Evolutionary conservation across 1,140 invertebrate species (phyloP).

Genomic region (Diabrotica virgifera): DNA sequence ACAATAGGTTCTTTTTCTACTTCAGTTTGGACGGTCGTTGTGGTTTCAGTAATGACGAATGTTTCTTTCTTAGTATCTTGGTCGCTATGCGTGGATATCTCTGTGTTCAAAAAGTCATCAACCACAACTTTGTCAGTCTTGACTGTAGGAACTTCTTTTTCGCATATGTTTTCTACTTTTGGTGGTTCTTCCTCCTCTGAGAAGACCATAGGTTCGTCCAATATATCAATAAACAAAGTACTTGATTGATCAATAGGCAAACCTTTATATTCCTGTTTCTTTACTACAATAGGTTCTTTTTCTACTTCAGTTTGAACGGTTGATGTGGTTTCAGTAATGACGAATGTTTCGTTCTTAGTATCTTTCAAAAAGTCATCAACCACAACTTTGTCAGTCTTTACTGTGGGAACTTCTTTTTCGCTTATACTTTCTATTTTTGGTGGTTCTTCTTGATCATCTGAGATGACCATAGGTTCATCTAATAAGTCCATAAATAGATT

Average conservation of each 20-base stretch:
- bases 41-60: too few relatives aligned
- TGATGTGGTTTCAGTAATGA: too few relatives aligned
- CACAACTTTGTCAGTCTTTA: background rate
- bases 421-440: too few relatives aligned
- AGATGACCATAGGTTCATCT: conserved; percentile 51
- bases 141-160: background rate
- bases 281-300: background rate
- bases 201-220: conserved; percentile 52
- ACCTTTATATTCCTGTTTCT: conserved; percentile 43
- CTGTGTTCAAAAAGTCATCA: background rate
- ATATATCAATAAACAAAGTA: conserved; percentile 52
- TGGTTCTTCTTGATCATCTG: conserved; percentile 34
- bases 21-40: too few relatives aligned
- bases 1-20: too few relatives aligned
- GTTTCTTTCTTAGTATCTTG: too few relatives aligned
- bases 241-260: conserved; percentile 52
- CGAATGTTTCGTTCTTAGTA: too few relatives aligned
- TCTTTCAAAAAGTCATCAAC: background rate
- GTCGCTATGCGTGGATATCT: background rate
- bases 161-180: background rate
- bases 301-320: too few relatives aligned
- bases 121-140: background rate
- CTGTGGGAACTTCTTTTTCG: background rate
- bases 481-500: conserved; percentile 54
- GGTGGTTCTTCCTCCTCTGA: conserved; percentile 34